A percentile compares a stretch with the other conserved stretches of the same genome.
Conservation (phyloP, 2,797 vertebrate genomes). For the Heterohyrax brucei region DNA sequence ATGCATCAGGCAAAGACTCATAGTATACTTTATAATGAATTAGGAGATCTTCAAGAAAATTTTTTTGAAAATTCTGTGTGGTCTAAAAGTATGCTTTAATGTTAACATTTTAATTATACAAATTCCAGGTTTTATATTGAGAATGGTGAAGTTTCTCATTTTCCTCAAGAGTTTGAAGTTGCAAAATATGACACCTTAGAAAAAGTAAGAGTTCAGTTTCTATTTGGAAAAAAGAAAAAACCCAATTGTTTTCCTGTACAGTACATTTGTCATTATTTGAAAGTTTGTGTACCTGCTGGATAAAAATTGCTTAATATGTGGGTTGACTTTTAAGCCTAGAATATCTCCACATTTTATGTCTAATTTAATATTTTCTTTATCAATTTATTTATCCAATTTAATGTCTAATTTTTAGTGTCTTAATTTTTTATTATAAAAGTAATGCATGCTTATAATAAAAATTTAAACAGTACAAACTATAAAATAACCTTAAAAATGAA, state of each 20-base stretch:
- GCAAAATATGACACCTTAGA: conserved; percentile 93
- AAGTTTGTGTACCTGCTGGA: conserved; percentile 37
- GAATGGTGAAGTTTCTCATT: conserved; percentile 86
- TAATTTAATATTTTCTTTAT: too few species aligned
- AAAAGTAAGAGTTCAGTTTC: conserved; percentile 90
- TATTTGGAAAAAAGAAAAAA: neutral
- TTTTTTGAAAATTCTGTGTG: conserved; percentile 14
- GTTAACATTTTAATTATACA: conserved; percentile 70
- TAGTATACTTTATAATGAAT: neutral
- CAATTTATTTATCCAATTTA: neutral
- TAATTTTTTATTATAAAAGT: conserved; percentile 30
- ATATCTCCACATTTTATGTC: conserved; percentile 39
- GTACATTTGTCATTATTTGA: conserved; percentile 60
- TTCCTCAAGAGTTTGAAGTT: conserved; percentile 92
- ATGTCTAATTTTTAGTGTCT: neutral
- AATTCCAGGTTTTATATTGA: conserved; percentile 89
- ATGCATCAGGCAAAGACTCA: neutral
- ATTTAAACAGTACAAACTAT: conserved; percentile 30
- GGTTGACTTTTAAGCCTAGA: conserved; percentile 59
- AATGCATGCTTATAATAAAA: conserved; percentile 4
- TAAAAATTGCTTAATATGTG: neutral
- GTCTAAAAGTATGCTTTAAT: conserved; percentile 55
- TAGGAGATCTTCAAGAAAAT: conserved; percentile 3
- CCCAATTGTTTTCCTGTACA: conserved; percentile 28
- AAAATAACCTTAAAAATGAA: conserved; percentile 46